Conservation (phyloP, 2,113 vertebrate genomes). For the Nematolebias whitei region DNA sequence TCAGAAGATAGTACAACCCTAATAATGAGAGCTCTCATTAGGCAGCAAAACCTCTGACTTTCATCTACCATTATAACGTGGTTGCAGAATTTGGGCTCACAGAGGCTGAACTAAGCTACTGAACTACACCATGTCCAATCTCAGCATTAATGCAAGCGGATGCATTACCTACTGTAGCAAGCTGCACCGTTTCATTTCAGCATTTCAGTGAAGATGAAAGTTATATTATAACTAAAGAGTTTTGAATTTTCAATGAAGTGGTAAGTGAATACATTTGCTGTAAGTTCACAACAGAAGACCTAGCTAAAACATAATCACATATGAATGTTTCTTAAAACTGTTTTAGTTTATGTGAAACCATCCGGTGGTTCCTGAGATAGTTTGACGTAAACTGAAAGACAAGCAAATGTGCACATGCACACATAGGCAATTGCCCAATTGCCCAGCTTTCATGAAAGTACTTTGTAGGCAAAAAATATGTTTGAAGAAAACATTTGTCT, state of each 20-base stretch:
- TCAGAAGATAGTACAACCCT: constrained; percentile 61
- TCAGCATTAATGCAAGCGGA: constrained; percentile 67
- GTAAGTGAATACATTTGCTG: constrained; percentile 29
- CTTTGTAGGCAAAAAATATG: no score
- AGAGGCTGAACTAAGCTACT: constrained; percentile 66
- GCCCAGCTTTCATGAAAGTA: no score
- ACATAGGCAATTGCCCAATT: no score
- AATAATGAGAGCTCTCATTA: constrained; percentile 75
- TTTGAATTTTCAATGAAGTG: constrained; percentile 56
- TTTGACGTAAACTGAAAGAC: no score
- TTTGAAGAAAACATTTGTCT: no score
- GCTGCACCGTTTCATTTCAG: constrained; percentile 56
- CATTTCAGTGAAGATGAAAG: constrained; percentile 67
- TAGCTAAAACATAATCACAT: constrained; percentile 21
- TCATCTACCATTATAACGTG: constrained; percentile 62
- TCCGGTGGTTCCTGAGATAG: no score
- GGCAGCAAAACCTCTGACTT: constrained; percentile 62
- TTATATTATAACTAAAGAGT: constrained; percentile 54
- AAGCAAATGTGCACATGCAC: no score
- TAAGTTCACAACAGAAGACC: constrained; percentile 20
- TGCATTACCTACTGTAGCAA: constrained; percentile 51
- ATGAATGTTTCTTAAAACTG: constrained; percentile 18
- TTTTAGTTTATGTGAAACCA: not conserved
- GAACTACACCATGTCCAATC: constrained; percentile 66
- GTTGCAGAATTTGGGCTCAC: constrained; percentile 61